These are phyloP conservation scores for Choreutis nemorana DNA, from an alignment of 2,888 invertebrate genomes.

Conservation along the genomic window DNA sequence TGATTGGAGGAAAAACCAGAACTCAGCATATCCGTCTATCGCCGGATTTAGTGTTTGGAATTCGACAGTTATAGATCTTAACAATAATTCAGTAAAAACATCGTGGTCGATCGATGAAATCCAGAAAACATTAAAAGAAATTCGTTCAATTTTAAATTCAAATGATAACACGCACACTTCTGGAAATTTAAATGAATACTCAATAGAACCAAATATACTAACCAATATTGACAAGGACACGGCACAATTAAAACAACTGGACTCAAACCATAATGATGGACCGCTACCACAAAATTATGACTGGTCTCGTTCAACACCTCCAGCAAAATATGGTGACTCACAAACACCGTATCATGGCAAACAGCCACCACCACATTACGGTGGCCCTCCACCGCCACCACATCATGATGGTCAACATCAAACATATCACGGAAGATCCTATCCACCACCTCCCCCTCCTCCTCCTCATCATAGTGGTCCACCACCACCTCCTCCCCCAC, in stretches of 20 bases:
- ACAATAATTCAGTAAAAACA: too few relatives aligned
- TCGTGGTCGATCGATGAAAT: too few relatives aligned
- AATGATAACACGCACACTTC: too few relatives aligned
- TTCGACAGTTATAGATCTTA: too few relatives aligned
- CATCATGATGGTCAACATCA: conserved; percentile 6
- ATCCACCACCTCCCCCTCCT: conserved; percentile 7
- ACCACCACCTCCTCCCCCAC: conserved; percentile 12
- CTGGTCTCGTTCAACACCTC: conserved; percentile 6
- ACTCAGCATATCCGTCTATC: too few relatives aligned
- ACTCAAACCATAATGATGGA: conserved; percentile 1
- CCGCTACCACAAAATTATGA: conserved; percentile 7
- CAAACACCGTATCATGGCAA: neutral
- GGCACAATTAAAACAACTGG: conserved; percentile 5
- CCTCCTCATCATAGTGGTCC: conserved; percentile 5
- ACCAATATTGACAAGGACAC: conserved; percentile 6
- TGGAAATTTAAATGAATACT: too few relatives aligned
- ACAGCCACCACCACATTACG: conserved; percentile 4
- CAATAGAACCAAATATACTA: too few relatives aligned
- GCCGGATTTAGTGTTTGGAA: too few relatives aligned
- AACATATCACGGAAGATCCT: conserved; percentile 5
- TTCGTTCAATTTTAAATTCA: too few relatives aligned
- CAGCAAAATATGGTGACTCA: conserved; percentile 1
- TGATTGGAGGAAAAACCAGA: too few relatives aligned
- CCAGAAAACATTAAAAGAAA: too few relatives aligned
- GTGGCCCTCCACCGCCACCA: conserved; percentile 7